phyloP scores from a whole-genome alignment of 2,888 invertebrate species.

The Latheticus oryzae region DNA sequence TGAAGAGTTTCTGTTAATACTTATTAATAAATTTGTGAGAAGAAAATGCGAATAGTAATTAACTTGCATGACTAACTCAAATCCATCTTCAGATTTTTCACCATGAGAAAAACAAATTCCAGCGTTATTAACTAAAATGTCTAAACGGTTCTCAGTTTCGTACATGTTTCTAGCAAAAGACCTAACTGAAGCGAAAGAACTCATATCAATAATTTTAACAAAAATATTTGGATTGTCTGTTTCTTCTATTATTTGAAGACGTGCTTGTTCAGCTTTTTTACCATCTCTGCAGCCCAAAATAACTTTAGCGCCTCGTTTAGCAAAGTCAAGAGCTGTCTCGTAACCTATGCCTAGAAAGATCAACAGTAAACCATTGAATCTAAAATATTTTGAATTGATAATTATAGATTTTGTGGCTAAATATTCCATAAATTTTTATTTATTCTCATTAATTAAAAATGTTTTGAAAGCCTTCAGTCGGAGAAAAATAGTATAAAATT shows the following conservation, averaged over 20 bases:
- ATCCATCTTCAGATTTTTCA: slow-evolving; percentile 71
- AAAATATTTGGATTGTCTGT: slow-evolving; percentile 60
- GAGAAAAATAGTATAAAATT: no score
- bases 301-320: slow-evolving; percentile 67
- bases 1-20: not conserved
- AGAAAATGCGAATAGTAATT: slow-evolving; percentile 81
- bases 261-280: slow-evolving; percentile 48
- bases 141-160: slow-evolving; percentile 68
- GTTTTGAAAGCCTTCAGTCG: no score
- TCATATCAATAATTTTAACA: slow-evolving; percentile 67
- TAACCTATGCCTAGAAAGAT: slow-evolving; percentile 62
- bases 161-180: slow-evolving; percentile 72
- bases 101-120: slow-evolving; percentile 67
- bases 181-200: slow-evolving; percentile 69
- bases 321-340: slow-evolving; percentile 64
- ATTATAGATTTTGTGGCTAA: no score
- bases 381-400: no score
- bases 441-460: no score
- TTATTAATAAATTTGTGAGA: slow-evolving; percentile 69
- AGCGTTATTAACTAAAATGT: slow-evolving; percentile 76
- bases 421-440: no score
- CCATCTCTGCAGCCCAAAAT: slow-evolving; percentile 68
- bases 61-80: slow-evolving; percentile 74
- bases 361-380: no score
- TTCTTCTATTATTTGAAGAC: slow-evolving; percentile 55